Percentiles rank a stretch among this genome's conserved stretches.
These are phyloP conservation scores for Caiman crocodilus DNA, from an alignment of 2,797 vertebrate species.

Conservation along the genomic window DNA sequence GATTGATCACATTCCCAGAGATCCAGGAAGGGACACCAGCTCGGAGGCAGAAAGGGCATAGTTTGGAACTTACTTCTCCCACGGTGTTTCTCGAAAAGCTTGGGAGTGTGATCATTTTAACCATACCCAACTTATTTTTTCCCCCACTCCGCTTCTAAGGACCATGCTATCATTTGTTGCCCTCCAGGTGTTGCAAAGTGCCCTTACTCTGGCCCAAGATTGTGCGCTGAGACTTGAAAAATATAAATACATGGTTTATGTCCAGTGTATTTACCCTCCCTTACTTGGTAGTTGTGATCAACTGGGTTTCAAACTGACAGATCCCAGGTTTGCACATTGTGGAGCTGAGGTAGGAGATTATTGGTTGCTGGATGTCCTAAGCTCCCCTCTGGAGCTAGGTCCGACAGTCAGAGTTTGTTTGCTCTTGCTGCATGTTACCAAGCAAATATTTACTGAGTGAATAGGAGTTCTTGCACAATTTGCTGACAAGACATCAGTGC, in stretches of 20 bases:
- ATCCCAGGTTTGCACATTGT: not conserved
- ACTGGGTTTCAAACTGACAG: not conserved
- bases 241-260: too few species aligned
- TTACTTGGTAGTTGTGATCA: not conserved
- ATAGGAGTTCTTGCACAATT: not conserved
- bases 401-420: not conserved
- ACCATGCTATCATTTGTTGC: not conserved
- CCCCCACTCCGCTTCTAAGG: too few species aligned
- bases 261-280: too few species aligned
- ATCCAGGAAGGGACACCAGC: not conserved
- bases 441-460: slow-evolving; percentile 46
- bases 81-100: too few species aligned
- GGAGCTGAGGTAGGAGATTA: not conserved
- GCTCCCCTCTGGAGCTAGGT: not conserved
- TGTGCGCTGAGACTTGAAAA: not conserved
- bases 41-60: not conserved
- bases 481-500: slow-evolving; percentile 20
- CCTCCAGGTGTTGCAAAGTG: not conserved
- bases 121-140: too few species aligned
- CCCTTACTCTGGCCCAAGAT: rapidly evolving
- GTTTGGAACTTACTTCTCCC: not conserved
- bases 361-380: not conserved
- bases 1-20: too few species aligned
- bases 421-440: not conserved
- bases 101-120: too few species aligned